Conservation (phyloP, 2,797 vertebrate genomes). For the Diplodus puntazzo region DNA sequence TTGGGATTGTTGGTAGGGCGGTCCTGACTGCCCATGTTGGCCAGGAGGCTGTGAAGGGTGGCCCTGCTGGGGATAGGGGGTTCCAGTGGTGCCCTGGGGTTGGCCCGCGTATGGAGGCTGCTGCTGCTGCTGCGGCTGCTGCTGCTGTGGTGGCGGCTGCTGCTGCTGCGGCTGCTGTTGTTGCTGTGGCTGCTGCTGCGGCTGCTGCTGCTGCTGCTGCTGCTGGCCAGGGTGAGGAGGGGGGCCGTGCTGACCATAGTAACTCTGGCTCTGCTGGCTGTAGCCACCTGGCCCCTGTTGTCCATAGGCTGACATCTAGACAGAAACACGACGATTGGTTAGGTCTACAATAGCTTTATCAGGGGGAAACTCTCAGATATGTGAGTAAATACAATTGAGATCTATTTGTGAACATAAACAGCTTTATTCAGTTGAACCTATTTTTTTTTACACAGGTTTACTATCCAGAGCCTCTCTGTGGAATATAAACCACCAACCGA, state of each 20-base stretch:
- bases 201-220: conserved; percentile 31
- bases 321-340: conserved; percentile 38
- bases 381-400: conserved; percentile 21
- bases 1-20: conserved; percentile 90
- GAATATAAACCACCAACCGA: conserved; percentile 51
- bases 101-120: conserved; percentile 79
- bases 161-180: too few species aligned
- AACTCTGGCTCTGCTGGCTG: conserved; percentile 92
- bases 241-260: conserved; percentile 91
- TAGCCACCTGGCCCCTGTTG: conserved; percentile 94
- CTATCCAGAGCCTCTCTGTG: conserved; percentile 32
- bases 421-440: conserved; percentile 10
- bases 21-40: conserved; percentile 88
- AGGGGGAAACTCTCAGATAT: background rate
- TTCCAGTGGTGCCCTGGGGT: conserved; percentile 82
- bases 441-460: conserved; percentile 37
- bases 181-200: too few species aligned
- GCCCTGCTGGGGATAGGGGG: conserved; percentile 88
- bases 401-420: conserved; percentile 16
- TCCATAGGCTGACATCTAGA: conserved; percentile 93
- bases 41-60: conserved; percentile 84
- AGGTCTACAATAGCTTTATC: conserved; percentile 2
- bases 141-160: too few species aligned
- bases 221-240: conserved; percentile 85
- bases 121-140: conserved; percentile 57